phyloP scores from a whole-genome alignment of 2,797 vertebrate species.

The Rhabdomys pumilio region DNA sequence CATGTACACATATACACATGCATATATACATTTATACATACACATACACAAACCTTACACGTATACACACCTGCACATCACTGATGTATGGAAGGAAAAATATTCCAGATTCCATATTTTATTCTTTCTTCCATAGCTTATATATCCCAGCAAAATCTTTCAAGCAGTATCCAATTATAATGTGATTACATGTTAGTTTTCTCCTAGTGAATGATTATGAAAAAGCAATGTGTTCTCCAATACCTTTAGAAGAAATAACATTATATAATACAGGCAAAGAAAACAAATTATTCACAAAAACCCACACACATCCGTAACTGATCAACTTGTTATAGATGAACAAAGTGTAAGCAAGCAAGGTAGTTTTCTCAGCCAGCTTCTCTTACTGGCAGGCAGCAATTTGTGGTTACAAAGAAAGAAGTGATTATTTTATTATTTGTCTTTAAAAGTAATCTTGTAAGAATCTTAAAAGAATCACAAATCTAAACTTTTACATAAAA shows the following conservation, averaged over 20 bases:
- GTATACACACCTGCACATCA: too few relatives aligned
- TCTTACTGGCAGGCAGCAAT: background rate
- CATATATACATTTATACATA: too few relatives aligned
- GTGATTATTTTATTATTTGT: background rate
- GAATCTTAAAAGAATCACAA: background rate
- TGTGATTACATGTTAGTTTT: background rate
- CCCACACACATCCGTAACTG: background rate
- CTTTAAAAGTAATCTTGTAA: background rate
- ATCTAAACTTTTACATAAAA: background rate
- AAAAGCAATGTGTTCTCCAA: background rate
- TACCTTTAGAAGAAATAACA: background rate
- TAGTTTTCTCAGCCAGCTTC: background rate
- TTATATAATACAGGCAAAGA: background rate
- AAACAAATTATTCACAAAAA: background rate
- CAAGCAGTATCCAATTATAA: background rate
- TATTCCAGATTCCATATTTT: background rate
- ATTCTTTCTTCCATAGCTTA: background rate
- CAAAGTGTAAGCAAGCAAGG: background rate
- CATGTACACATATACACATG: too few relatives aligned
- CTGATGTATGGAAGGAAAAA: background rate
- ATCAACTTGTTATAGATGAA: background rate
- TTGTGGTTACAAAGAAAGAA: background rate
- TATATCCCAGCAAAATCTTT: background rate
- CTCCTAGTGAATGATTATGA: background rate
- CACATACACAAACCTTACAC: too few relatives aligned